A percentile compares a stretch with the other conserved stretches of the same genome.
These are phyloP conservation scores for Lycaon pictus DNA, from an alignment of 2,113 vertebrate species.

Conservation along the genomic window DNA sequence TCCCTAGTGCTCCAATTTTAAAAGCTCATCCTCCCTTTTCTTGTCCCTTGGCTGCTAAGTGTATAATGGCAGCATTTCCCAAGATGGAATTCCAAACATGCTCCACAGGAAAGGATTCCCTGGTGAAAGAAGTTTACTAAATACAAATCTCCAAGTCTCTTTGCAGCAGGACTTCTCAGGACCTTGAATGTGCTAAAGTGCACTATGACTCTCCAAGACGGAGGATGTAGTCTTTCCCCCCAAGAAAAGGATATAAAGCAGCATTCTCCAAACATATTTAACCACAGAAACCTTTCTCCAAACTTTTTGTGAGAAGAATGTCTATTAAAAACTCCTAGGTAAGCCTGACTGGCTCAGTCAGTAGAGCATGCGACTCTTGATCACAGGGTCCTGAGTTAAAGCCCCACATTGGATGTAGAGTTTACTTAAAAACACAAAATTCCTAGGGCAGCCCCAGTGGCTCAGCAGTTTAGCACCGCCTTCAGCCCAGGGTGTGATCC, in stretches of 20 bases:
- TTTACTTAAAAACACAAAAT: background rate
- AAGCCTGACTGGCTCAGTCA: background rate
- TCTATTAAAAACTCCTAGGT: slow-evolving; percentile 55
- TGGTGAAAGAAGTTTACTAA: background rate
- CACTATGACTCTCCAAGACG: background rate
- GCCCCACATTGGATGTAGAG: background rate
- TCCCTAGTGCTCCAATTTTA: slow-evolving; percentile 17
- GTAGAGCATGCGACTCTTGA: background rate
- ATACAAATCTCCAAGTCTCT: background rate
- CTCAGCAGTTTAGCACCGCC: too few relatives aligned
- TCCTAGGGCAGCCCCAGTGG: too few relatives aligned
- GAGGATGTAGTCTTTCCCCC: background rate
- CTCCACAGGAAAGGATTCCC: slow-evolving; percentile 26
- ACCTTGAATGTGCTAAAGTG: background rate
- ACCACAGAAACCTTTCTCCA: slow-evolving; percentile 19
- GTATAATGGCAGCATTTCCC: slow-evolving; percentile 10
- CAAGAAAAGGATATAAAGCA: slow-evolving; percentile 22
- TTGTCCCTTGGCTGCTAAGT: slow-evolving; percentile 5
- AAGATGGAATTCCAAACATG: background rate
- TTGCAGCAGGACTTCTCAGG: slow-evolving; percentile 7
- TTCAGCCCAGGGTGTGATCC: too few relatives aligned
- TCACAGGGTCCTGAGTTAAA: background rate
- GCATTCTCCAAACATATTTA: slow-evolving; percentile 50
- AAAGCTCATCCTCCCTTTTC: slow-evolving; percentile 33
- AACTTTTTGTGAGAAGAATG: background rate